A percentile compares a stretch with the other conserved stretches of the same genome.
These are phyloP conservation scores for Chrysolina haemoptera DNA, from an alignment of 2,888 invertebrate species.

Conservation along the genomic window DNA sequence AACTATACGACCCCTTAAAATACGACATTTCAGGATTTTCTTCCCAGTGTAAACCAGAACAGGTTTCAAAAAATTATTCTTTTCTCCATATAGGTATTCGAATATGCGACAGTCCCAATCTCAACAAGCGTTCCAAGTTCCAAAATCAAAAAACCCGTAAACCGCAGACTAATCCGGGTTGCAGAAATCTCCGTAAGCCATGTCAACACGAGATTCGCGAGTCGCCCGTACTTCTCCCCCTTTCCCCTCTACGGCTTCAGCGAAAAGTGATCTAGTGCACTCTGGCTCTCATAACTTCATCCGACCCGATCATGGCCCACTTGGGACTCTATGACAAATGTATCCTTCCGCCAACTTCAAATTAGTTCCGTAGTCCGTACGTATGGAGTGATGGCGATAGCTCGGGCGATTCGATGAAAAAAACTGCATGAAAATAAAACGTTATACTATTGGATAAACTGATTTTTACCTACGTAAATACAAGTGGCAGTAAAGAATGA, in stretches of 20 bases:
- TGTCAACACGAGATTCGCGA: slow-evolving; percentile 19
- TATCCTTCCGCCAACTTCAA: slow-evolving; percentile 72
- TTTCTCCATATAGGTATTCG: too few species aligned
- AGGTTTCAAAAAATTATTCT: too few species aligned
- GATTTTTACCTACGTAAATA: too few species aligned
- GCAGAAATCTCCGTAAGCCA: slow-evolving; percentile 11
- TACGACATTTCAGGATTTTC: too few species aligned
- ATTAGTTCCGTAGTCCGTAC: slow-evolving; percentile 68
- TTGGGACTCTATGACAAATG: slow-evolving; percentile 71
- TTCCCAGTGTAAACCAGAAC: too few species aligned
- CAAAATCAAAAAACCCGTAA: slow-evolving; percentile 1
- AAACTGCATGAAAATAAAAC: neutral
- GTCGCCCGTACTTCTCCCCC: slow-evolving; percentile 57
- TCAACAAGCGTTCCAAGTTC: neutral
- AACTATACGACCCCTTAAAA: too few species aligned
- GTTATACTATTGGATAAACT: neutral
- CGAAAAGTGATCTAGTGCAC: slow-evolving; percentile 70
- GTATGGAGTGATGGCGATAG: slow-evolving; percentile 57
- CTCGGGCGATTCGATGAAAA: slow-evolving; percentile 32
- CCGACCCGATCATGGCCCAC: slow-evolving; percentile 71
- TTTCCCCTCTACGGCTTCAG: slow-evolving; percentile 46
- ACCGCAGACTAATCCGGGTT: neutral
- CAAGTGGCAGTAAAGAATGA: too few species aligned
- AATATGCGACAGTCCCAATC: neutral
- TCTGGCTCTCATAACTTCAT: slow-evolving; percentile 71